Base-by-base conservation (phyloP, 1,140 invertebrate species). In the Protaetia brevitarsis region DNA sequence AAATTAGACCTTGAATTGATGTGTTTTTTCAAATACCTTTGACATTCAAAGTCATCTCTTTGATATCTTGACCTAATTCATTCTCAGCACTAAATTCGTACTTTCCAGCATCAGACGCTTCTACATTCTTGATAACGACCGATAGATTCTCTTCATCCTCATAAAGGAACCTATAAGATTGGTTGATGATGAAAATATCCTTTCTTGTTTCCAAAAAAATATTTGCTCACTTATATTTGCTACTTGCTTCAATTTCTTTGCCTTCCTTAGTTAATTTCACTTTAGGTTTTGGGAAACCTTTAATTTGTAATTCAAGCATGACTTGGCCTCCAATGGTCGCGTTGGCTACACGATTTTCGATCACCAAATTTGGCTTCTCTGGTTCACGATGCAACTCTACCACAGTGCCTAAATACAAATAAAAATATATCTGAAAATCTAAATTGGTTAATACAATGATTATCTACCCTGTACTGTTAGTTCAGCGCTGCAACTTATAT, bases 61-160 rank as follows among this genome's bases (percentile, higher is more conserved):
- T 34, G 10, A 84, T 82, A 71, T 91, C 93, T 72, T 91, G 86
- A 0, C 96, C 96, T 2, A 96, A 84, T 60, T 96, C 93, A 76
- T 98, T 98, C 66, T 87, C 87, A 1, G 95, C 95, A 21, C 83
- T 84, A 30, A 95, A 88, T 11, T 86, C 88, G 77, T 97, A 98
- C 58, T 86, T 84, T 21, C 95, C 96, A 37, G 89, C 90, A 78
- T 97, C 95, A 59, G 89, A 85, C 1, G 85, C 82, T 1, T 85
- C 86, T 1, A 96, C 89, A 74, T 92, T 91, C 80, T 97, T 98
- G 41, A 98, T 95, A 0, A 96, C 88, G 2, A 97, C 80, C 0
- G 93, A 92, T 78, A 95, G 89, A 37, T 84, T 91, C 78, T 97
- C 95, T 66, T 95, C 93, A 76, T 98, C 95, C 76, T 96, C 95